Evolutionary conservation across 2,113 vertebrate species (phyloP).

Genomic region (Uropsilus gracilis): DNA sequence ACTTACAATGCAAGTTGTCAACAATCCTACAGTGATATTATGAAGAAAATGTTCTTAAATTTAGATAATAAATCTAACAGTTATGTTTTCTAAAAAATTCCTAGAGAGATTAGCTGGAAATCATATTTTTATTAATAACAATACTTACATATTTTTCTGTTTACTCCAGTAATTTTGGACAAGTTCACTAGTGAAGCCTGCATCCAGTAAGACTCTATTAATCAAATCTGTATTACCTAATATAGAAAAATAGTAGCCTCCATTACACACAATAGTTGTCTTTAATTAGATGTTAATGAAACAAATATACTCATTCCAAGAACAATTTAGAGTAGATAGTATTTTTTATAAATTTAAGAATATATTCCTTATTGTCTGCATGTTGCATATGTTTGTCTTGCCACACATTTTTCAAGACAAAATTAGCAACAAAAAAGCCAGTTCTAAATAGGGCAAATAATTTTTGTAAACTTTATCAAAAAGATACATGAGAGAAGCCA

Average conservation of each 20-base stretch:
- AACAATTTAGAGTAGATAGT: not conserved
- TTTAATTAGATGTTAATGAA: slow-evolving; percentile 29
- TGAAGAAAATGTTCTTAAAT: slow-evolving; percentile 2
- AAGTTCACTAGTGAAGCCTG: slow-evolving; percentile 94
- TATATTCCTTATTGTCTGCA: not conserved
- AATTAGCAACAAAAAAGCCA: not conserved
- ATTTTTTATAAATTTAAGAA: slow-evolving; percentile 10
- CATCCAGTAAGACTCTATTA: slow-evolving; percentile 94
- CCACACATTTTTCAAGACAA: not conserved
- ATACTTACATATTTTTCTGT: slow-evolving; percentile 91
- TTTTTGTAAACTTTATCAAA: not conserved
- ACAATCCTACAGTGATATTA: not conserved
- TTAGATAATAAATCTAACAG: slow-evolving; percentile 11
- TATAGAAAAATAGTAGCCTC: slow-evolving; percentile 52
- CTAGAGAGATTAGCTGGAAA: not conserved
- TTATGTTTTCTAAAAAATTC: slow-evolving; percentile 33
- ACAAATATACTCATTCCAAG: slow-evolving; percentile 46
- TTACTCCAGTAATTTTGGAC: slow-evolving; percentile 92
- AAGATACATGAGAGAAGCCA: not conserved
- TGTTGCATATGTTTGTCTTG: not conserved
- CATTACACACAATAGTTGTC: slow-evolving; percentile 24
- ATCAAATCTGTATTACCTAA: slow-evolving; percentile 94
- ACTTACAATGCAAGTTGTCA: not conserved
- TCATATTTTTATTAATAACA: slow-evolving; percentile 15
- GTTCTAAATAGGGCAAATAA: not conserved